Percentiles rank a stretch among this genome's conserved stretches.
These are phyloP conservation scores for Pheosia tremula DNA, from an alignment of 2,888 invertebrate genomes.

Conservation along the genomic window DNA sequence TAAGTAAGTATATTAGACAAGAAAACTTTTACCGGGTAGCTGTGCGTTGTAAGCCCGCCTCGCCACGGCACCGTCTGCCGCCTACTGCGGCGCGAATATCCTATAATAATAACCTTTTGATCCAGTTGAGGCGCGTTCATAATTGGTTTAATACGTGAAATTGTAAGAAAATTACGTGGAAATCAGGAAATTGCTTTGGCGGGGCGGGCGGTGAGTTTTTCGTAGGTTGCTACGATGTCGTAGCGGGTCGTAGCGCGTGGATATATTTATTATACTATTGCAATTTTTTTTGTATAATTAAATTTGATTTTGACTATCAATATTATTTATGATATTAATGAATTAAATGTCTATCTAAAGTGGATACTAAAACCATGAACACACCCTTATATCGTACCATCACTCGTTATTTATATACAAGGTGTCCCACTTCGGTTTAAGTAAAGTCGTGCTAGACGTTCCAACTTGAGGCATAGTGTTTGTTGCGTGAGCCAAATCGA, in stretches of 20 bases:
- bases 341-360: constrained; percentile 3
- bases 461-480: constrained; percentile 18
- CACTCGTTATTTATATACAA: constrained; percentile 50
- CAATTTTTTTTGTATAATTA: no score
- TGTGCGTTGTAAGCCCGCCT: constrained; percentile 42
- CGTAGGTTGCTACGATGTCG: constrained; percentile 20
- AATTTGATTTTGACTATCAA: no score
- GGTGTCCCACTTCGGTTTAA: constrained; percentile 61
- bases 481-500: constrained; percentile 20
- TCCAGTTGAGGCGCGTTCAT: constrained; percentile 50
- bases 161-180: constrained; percentile 21
- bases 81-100: constrained; percentile 60
- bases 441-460: constrained; percentile 49
- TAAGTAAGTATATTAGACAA: constrained; percentile 22
- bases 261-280: not conserved
- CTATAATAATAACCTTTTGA: constrained; percentile 63
- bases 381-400: constrained; percentile 42
- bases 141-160: constrained; percentile 30
- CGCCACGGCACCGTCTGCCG: constrained; percentile 56
- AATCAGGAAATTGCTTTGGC: constrained; percentile 11
- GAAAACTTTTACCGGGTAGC: constrained; percentile 44
- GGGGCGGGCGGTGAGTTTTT: constrained; percentile 18
- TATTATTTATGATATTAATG: no score
- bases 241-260: constrained; percentile 20
- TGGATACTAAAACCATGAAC: constrained; percentile 29